These are phyloP conservation scores for Nixonia krombeini DNA, from an alignment of 1,140 invertebrate genomes.

Conservation along the genomic window DNA sequence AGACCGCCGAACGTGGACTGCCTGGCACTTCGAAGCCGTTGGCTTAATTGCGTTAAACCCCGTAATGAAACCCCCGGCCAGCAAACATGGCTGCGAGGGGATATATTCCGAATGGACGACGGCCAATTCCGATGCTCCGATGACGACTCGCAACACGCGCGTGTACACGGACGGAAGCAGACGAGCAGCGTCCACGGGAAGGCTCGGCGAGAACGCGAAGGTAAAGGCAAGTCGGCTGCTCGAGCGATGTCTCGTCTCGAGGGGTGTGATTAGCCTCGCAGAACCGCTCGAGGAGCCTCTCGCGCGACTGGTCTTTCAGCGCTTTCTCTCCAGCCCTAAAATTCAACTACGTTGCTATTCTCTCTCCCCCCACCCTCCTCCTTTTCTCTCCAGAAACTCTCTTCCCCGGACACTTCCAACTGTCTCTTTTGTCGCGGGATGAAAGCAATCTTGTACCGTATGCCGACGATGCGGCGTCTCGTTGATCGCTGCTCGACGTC, in stretches of 20 bases:
- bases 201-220: no score
- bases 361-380: constrained; percentile 17
- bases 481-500: not conserved
- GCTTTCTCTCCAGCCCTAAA: constrained; percentile 14
- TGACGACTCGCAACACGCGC: no score
- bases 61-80: no score
- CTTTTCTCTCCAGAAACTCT: constrained; percentile 16
- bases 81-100: no score
- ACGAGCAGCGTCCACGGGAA: no score
- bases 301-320: constrained; percentile 27
- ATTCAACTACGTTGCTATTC: constrained; percentile 31
- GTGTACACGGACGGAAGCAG: no score
- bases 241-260: constrained; percentile 53
- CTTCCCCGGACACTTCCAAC: constrained; percentile 9
- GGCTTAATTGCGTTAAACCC: no score
- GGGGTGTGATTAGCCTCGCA: constrained; percentile 46
- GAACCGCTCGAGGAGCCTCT: constrained; percentile 26
- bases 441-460: no score
- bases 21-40: no score
- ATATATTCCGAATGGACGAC: no score
- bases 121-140: no score
- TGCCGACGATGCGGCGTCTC: constrained; percentile 11
- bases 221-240: constrained; percentile 29
- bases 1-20: no score
- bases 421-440: not conserved